Conservation (phyloP, 2,113 vertebrate genomes). For the Sakesphorus luctuosus region DNA sequence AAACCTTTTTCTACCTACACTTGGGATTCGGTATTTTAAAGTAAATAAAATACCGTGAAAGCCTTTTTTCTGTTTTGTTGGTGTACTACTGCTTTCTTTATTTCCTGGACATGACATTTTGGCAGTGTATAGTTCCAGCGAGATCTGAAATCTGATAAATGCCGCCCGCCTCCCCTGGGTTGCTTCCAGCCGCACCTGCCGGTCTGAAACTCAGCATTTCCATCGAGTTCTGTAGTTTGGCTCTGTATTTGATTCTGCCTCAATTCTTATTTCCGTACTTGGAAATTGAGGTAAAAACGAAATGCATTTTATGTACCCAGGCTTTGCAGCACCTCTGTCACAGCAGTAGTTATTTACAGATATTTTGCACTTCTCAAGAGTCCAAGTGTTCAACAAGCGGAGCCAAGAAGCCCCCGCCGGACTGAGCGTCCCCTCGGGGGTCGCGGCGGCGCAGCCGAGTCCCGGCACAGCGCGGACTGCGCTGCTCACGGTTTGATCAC, state of each 20-base stretch:
- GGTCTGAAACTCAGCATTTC: constrained; percentile 45
- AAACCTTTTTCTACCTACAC: neutral
- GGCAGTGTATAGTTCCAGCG: neutral
- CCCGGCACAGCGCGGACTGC: neutral
- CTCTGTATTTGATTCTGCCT: neutral
- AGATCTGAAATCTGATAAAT: neutral
- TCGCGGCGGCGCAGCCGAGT: too few relatives aligned
- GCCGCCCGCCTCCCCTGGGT: neutral
- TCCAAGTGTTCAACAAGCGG: neutral
- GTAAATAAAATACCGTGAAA: neutral
- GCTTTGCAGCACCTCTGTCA: neutral
- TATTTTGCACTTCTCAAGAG: neutral
- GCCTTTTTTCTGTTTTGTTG: neutral
- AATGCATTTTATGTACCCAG: neutral
- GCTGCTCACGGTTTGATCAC: too few relatives aligned
- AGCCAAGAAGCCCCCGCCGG: neutral
- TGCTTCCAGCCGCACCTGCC: constrained; percentile 68
- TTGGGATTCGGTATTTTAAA: neutral
- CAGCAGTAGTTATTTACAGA: neutral
- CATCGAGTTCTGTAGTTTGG: constrained; percentile 19
- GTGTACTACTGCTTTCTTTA: neutral
- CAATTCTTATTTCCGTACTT: neutral
- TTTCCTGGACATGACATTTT: neutral
- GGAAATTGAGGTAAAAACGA: neutral
- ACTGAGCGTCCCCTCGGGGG: neutral